phyloP scores from a whole-genome alignment of 2,113 vertebrate genomes.

The Spheniscus mendiculus region DNA sequence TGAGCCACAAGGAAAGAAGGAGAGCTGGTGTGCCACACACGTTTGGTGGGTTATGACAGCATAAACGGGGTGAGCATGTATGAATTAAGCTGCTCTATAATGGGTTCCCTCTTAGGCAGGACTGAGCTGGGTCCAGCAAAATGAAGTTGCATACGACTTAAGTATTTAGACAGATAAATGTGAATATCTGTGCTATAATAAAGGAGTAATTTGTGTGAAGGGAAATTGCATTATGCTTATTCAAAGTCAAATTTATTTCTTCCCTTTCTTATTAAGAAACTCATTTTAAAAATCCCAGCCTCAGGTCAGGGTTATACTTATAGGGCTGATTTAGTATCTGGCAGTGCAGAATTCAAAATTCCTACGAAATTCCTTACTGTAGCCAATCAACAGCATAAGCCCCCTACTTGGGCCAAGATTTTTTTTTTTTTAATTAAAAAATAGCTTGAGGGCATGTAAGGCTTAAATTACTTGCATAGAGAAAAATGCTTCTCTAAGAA shows the following conservation, averaged over 20 bases:
- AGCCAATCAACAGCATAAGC: conserved; percentile 16
- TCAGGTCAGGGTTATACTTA: conserved; percentile 41
- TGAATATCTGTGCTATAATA: conserved; percentile 30
- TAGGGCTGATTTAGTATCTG: neutral
- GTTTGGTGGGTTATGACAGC: fast-evolving
- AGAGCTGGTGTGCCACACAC: fast-evolving
- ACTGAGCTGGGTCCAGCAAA: neutral
- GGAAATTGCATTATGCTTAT: conserved; percentile 58
- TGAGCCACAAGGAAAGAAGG: neutral
- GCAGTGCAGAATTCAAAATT: conserved; percentile 28
- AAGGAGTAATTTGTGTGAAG: conserved; percentile 29
- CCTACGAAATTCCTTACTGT: neutral
- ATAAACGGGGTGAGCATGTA: neutral
- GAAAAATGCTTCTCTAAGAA: conserved; percentile 44
- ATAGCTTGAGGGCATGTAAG: neutral
- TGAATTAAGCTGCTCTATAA: neutral
- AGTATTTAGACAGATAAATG: neutral
- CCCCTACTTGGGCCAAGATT: neutral
- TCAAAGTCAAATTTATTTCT: conserved; percentile 46
- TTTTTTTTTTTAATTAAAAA: conserved; percentile 58
- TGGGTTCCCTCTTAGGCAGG: neutral
- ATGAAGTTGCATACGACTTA: neutral
- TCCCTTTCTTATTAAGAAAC: conserved; percentile 31
- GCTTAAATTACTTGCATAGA: neutral
- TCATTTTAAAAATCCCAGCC: conserved; percentile 28